Base-by-base conservation (phyloP, 2,797 vertebrate species). In the Microctenopoma stevenorrisi region DNA sequence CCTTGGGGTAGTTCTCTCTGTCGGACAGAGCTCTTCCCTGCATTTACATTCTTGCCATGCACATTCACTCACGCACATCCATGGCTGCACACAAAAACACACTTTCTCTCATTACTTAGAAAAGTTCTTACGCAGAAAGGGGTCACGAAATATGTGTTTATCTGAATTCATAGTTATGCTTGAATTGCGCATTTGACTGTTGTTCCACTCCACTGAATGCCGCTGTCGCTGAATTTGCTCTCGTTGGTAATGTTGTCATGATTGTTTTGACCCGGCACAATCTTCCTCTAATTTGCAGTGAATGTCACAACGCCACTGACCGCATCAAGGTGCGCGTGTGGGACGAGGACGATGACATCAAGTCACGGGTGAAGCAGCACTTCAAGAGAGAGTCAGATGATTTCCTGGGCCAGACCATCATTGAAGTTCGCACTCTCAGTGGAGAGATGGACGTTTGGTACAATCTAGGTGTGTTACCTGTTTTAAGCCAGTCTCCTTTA, bases 361-460 rank as follows among this genome's bases (percentile, higher is more conserved):
- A 98, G 82, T 99, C 98, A 15, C 95, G 97, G 64, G 97, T 99
- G 61, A 99, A 99, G 84, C 98, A 99, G 35, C 97, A 98, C 85
- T 98, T 99, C 89, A 99, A 98, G 88, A 96, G 97, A 9, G 98
- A 99, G 80, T 98, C 97, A 0, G 98, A 99, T 50, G 98, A 99
- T 57, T 99, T 99, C 78, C 93, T 99, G 42, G 98, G 98, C 40
- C 98, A 99, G 88, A 99, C 97, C 42, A 97, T 99, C 88, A 97
- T 99, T n/a, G 98, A 99, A 93, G 98, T 99, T 61, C 96, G 97
- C 83, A 98, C 96, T 8, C 91, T 99, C 62, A 99, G 97, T 14
- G 97, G 98, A 61, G 97, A 99, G 86, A 99, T 99, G 98, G 98
- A 99, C 38, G 97, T 99, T 42, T 99, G 98, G 97, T 99, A 99